Conservation (phyloP, 1,140 invertebrate species). For the Drosophila tropicalis region DNA sequence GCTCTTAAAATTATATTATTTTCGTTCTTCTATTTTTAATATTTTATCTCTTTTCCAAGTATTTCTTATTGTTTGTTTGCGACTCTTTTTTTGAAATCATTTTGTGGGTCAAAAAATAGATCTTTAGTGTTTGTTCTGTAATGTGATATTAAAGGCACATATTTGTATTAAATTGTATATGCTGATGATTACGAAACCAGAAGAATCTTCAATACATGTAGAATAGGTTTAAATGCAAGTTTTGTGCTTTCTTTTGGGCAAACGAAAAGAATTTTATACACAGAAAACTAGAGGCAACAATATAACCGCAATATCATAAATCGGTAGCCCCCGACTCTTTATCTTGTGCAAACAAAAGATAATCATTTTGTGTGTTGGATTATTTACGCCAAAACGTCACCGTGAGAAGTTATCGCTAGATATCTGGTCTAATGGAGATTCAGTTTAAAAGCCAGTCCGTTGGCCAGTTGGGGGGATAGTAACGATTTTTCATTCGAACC, state of each 20-base stretch:
- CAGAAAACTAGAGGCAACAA: background rate
- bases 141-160: too few species aligned
- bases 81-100: too few species aligned
- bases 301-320: slow-evolving; percentile 72
- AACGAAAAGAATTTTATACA: slow-evolving; percentile 15
- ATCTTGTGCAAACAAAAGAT: slow-evolving; percentile 68
- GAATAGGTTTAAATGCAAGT: too few species aligned
- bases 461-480: slow-evolving; percentile 53
- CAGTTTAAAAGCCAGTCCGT: slow-evolving; percentile 51
- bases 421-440: slow-evolving; percentile 39
- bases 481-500: slow-evolving; percentile 71
- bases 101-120: too few species aligned
- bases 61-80: too few species aligned
- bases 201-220: too few species aligned
- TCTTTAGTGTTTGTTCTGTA: too few species aligned
- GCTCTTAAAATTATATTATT: background rate
- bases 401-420: slow-evolving; percentile 34
- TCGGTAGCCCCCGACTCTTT: slow-evolving; percentile 53
- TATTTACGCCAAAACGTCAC: slow-evolving; percentile 62
- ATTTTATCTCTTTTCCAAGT: too few species aligned
- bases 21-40: background rate
- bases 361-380: slow-evolving; percentile 34
- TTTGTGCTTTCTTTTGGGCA: background rate
- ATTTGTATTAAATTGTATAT: too few species aligned
- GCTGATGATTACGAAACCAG: too few species aligned